Percentiles rank a stretch among this genome's conserved stretches.
Conservation (phyloP, 2,797 vertebrate genomes). For the Sebastes vulpes region DNA sequence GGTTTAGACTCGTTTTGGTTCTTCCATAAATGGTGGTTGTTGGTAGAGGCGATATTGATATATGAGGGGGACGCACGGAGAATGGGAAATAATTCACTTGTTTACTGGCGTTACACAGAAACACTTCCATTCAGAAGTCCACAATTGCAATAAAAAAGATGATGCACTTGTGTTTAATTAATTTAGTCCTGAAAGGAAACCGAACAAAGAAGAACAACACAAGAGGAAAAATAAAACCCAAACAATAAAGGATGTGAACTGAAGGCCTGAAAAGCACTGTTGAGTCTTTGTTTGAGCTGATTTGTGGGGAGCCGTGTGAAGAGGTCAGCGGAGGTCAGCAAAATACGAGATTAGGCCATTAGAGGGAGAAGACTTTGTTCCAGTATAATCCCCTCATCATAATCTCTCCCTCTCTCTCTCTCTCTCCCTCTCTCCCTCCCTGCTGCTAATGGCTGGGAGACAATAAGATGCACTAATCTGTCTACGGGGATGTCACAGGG, state of each 20-base stretch:
- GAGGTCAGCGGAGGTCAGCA: conserved; percentile 70
- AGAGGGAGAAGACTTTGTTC: conserved; percentile 70
- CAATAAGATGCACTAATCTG: conserved; percentile 81
- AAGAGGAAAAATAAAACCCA: conserved; percentile 39
- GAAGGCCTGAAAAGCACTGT: conserved; percentile 33
- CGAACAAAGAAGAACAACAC: conserved; percentile 41
- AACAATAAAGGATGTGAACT: conserved; percentile 51
- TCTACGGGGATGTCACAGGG: conserved; percentile 50
- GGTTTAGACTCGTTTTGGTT: not conserved
- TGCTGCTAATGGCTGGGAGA: conserved; percentile 75
- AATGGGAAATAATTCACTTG: not conserved
- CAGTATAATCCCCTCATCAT: conserved; percentile 76
- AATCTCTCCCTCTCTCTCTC: conserved; percentile 74
- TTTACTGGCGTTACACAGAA: not conserved
- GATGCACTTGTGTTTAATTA: conserved; percentile 38
- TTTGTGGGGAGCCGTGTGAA: conserved; percentile 73
- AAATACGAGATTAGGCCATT: conserved; percentile 81
- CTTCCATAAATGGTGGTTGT: not conserved
- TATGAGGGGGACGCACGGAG: not conserved
- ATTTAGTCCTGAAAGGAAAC: conserved; percentile 54
- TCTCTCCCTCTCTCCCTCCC: conserved; percentile 63
- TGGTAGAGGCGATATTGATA: not conserved
- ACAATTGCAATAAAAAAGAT: conserved; percentile 5
- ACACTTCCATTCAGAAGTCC: conserved; percentile 18
- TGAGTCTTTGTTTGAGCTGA: conserved; percentile 64